Percentiles rank a stretch among this genome's conserved stretches.
Evolutionary conservation across 2,797 vertebrate species (phyloP).

Genomic region (Triplophysa bombifrons): DNA sequence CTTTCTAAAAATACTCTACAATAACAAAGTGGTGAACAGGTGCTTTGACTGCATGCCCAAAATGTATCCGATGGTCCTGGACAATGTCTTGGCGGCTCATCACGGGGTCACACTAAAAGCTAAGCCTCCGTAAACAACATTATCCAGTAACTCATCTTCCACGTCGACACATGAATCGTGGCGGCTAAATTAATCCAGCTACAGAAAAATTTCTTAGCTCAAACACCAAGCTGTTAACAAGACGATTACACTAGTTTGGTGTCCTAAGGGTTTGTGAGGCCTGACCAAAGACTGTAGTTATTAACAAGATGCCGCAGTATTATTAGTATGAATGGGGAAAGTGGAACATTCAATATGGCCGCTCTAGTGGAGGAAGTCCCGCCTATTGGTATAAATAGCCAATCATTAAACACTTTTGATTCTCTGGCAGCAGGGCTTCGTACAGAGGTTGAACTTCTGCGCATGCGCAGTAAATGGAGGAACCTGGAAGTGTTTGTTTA

Average conservation of each 20-base stretch:
- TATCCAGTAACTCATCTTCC: conserved; percentile 28
- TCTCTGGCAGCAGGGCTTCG: too few relatives aligned
- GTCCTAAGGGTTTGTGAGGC: background rate
- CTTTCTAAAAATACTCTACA: conserved; percentile 33
- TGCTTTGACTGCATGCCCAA: conserved; percentile 14
- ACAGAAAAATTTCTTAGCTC: conserved; percentile 13
- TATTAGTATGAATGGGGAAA: too few relatives aligned
- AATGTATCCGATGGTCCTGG: conserved; percentile 13
- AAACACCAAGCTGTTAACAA: conserved; percentile 11
- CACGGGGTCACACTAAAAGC: conserved; percentile 28
- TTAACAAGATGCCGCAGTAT: too few relatives aligned
- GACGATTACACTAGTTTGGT: background rate
- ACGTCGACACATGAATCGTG: conserved; percentile 28
- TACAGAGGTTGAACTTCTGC: too few relatives aligned
- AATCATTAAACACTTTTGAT: too few relatives aligned
- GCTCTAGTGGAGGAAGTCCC: too few relatives aligned
- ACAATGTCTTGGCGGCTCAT: conserved; percentile 42
- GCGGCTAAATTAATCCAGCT: conserved; percentile 18
- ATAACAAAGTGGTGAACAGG: conserved; percentile 52
- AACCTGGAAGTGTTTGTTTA: too few relatives aligned
- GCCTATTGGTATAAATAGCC: too few relatives aligned
- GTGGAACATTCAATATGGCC: too few relatives aligned
- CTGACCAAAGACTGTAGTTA: background rate
- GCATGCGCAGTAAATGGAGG: too few relatives aligned
- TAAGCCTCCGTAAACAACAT: conserved; percentile 39